These are phyloP conservation scores for Drosophila hydei DNA, from an alignment of 1,140 invertebrate species.

Conservation along the genomic window DNA sequence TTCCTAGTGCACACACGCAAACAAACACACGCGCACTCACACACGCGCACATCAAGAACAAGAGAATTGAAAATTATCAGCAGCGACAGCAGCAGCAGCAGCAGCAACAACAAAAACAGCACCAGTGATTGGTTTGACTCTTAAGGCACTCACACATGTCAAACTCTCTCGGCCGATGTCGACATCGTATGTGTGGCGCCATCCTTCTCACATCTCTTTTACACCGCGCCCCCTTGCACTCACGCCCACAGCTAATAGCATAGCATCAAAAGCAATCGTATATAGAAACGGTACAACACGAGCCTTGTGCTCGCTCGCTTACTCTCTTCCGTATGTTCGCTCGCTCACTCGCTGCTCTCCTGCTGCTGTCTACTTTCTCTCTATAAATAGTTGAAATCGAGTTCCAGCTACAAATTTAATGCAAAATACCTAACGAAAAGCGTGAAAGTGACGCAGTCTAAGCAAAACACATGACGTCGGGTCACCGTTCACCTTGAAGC, in stretches of 20 bases:
- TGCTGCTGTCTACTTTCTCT: slow-evolving; percentile 62
- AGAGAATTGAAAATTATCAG: slow-evolving; percentile 22
- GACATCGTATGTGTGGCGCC: slow-evolving; percentile 39
- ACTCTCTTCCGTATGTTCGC: slow-evolving; percentile 1
- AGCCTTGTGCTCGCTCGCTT: slow-evolving; percentile 41
- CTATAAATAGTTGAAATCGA: slow-evolving; percentile 71
- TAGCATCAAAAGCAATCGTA: slow-evolving; percentile 52
- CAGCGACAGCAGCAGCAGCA: not conserved
- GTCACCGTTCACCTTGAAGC: slow-evolving; percentile 41
- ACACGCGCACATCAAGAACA: slow-evolving; percentile 9
- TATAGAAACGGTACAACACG: slow-evolving; percentile 67
- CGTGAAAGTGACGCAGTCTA: slow-evolving; percentile 61
- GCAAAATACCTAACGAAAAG: slow-evolving; percentile 60
- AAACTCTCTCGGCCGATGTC: slow-evolving; percentile 16
- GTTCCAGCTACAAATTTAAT: slow-evolving; percentile 53
- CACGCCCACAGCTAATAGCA: slow-evolving; percentile 19
- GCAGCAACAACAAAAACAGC: not conserved
- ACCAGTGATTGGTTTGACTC: not conserved
- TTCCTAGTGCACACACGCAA: slow-evolving; percentile 55
- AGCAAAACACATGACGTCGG: not conserved
- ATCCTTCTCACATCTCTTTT: slow-evolving; percentile 31
- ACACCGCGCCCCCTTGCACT: not conserved
- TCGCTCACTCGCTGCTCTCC: not conserved
- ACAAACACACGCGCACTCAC: slow-evolving; percentile 10
- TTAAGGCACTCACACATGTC: not conserved